Evolutionary conservation across 2,888 invertebrate genomes (phyloP).

Genomic region (Agapostemon virescens): DNA sequence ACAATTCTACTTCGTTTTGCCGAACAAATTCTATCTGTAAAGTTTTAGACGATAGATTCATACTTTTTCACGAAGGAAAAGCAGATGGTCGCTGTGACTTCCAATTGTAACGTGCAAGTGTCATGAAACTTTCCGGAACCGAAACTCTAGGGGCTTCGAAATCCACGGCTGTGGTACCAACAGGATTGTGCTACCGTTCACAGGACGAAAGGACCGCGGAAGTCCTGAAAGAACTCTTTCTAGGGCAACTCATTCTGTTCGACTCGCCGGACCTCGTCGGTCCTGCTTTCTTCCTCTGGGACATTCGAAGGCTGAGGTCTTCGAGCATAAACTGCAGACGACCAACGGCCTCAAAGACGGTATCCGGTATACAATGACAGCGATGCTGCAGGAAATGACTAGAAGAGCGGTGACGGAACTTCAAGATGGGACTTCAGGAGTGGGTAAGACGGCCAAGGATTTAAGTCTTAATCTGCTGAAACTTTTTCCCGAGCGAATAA

Average conservation of each 20-base stretch:
- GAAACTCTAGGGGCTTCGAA: neutral
- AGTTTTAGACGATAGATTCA: neutral
- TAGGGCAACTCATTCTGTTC: neutral
- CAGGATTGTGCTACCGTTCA: neutral
- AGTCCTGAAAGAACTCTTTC: constrained; percentile 9
- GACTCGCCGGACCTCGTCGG: neutral
- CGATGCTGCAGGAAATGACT: neutral
- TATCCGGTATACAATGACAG: neutral
- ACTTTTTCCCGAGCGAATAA: neutral
- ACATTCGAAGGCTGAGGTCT: neutral
- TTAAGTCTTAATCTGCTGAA: neutral
- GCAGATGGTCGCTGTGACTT: neutral
- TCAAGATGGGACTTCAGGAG: neutral
- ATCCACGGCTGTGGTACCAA: neutral
- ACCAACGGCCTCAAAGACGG: neutral
- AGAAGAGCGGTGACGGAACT: neutral
- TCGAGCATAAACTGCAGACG: neutral
- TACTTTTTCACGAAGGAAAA: neutral
- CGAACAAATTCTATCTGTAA: neutral
- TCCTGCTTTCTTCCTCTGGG: neutral
- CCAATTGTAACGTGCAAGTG: neutral
- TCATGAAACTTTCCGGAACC: neutral
- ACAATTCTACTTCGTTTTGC: neutral
- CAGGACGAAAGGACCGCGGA: neutral
- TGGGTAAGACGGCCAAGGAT: neutral